Conservation (phyloP, 53 echinoderm and acorn worm genomes). For the Echinometra lucunter region DNA sequence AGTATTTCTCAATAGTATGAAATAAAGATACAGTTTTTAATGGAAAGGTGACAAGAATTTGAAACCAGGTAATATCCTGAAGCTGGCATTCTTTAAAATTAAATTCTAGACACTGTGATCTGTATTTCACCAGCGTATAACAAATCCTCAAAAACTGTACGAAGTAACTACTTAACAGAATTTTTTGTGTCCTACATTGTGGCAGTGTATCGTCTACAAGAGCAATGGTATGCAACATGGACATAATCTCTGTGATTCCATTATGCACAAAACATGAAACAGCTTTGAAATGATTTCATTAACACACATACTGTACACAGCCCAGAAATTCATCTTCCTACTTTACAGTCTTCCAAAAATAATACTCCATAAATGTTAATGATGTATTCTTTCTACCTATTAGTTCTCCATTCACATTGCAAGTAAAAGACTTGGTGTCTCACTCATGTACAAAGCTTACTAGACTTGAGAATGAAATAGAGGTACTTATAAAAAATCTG, state of each 20-base stretch:
- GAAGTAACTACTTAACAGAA: too few species aligned
- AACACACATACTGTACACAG: background rate
- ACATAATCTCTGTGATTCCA: background rate
- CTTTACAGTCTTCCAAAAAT: background rate
- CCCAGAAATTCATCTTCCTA: background rate
- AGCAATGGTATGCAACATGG: background rate
- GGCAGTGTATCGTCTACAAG: background rate
- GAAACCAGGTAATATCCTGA: too few species aligned
- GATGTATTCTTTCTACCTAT: background rate
- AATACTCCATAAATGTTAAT: background rate
- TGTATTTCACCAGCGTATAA: background rate
- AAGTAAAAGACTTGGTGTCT: conserved; percentile 21
- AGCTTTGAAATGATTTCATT: background rate
- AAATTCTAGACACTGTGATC: too few species aligned
- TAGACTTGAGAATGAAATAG: background rate
- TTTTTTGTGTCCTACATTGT: background rate
- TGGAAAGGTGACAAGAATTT: background rate
- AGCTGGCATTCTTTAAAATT: too few species aligned
- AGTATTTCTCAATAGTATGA: background rate
- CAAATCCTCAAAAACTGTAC: too few species aligned
- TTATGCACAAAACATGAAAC: background rate
- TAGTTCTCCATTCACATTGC: background rate
- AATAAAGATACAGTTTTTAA: background rate
- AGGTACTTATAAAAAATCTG: background rate
- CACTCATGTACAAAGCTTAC: background rate